These are phyloP conservation scores for Semnopithecus entellus DNA, from an alignment of 2,113 vertebrate genomes.

Conservation along the genomic window DNA sequence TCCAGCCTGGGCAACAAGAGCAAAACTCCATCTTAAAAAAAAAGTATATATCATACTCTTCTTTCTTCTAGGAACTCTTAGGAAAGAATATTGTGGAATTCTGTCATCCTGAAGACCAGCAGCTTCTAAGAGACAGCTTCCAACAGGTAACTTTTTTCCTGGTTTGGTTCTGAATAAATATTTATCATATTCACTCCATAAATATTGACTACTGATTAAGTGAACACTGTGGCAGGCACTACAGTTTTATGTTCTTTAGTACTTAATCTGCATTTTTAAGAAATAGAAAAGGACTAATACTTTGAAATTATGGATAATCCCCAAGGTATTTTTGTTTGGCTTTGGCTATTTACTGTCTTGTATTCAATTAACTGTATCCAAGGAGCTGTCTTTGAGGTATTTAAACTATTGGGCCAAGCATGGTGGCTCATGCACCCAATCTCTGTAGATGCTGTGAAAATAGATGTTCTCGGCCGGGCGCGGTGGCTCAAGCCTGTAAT, in stretches of 20 bases:
- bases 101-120: slow-evolving; percentile 95
- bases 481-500: background rate
- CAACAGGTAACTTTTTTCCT: slow-evolving; percentile 89
- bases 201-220: background rate
- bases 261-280: slow-evolving; percentile 11
- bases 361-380: background rate
- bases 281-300: background rate
- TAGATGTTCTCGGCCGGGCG: background rate
- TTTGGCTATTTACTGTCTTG: slow-evolving; percentile 23
- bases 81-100: slow-evolving; percentile 97
- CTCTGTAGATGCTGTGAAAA: no score
- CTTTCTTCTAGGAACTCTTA: slow-evolving; percentile 91
- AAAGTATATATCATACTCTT: background rate
- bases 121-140: slow-evolving; percentile 95
- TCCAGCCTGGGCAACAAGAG: no score
- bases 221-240: background rate
- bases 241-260: slow-evolving; percentile 20
- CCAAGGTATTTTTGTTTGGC: slow-evolving; percentile 18
- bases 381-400: background rate
- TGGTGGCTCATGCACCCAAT: no score
- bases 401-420: slow-evolving; percentile 5
- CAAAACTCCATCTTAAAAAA: no score
- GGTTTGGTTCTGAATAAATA: slow-evolving; percentile 4
- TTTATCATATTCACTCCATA: background rate
- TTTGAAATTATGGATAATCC: slow-evolving; percentile 36